These are phyloP conservation scores for Galaxea fascicularis DNA, from an alignment of 92 coral and sea anemone species.

Conservation along the genomic window DNA sequence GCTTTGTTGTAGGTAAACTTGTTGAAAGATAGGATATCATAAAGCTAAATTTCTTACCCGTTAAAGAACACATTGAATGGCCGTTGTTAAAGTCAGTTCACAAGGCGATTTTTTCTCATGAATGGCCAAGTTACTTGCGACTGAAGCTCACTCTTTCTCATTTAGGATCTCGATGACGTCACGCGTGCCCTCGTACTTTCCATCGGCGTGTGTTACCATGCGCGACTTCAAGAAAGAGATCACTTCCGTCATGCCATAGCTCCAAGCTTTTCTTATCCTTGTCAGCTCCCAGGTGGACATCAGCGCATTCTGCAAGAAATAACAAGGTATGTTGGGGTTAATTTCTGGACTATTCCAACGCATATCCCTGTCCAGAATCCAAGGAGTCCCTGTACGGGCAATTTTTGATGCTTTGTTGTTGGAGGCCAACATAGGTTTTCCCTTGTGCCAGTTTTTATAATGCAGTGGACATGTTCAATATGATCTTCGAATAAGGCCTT, in stretches of 20 bases:
- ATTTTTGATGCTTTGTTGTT: too few relatives aligned
- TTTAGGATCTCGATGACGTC: slow-evolving; percentile 68
- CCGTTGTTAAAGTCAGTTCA: slow-evolving; percentile 24
- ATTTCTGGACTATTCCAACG: neutral
- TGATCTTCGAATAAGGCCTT: too few relatives aligned
- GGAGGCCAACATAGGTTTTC: too few relatives aligned
- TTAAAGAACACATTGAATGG: slow-evolving; percentile 40
- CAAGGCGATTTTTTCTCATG: slow-evolving; percentile 8
- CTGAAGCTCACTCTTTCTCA: neutral
- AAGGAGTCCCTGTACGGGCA: too few relatives aligned
- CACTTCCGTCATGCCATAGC: slow-evolving; percentile 71
- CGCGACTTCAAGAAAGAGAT: slow-evolving; percentile 72
- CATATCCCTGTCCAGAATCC: too few relatives aligned
- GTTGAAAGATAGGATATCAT: slow-evolving; percentile 27
- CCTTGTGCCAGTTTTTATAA: too few relatives aligned
- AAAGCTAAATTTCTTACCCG: slow-evolving; percentile 32
- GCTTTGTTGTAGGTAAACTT: slow-evolving; percentile 21
- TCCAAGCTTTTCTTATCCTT: slow-evolving; percentile 49
- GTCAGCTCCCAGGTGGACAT: slow-evolving; percentile 73
- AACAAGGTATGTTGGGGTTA: slow-evolving; percentile 43
- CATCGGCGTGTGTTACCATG: slow-evolving; percentile 88
- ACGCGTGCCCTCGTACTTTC: slow-evolving; percentile 82
- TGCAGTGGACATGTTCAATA: too few relatives aligned
- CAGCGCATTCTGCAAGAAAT: slow-evolving; percentile 68
- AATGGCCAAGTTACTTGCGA: slow-evolving; percentile 19